Evolutionary conservation across 2,797 vertebrate genomes (phyloP).

Genomic region (Macropus fuliginosus): DNA sequence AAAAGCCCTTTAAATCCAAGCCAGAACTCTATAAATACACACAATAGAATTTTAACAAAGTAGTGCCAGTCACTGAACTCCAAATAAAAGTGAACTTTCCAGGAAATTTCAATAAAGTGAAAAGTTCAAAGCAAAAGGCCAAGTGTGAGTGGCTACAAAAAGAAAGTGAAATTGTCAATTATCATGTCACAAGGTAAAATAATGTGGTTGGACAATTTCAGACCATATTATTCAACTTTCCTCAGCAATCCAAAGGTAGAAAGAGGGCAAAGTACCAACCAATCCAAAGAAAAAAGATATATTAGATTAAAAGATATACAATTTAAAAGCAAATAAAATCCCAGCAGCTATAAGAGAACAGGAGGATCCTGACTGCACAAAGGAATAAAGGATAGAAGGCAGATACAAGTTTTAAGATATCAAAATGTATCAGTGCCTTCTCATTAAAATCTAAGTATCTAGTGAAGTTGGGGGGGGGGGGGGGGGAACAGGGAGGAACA

Average conservation of each 20-base stretch:
- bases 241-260: background rate
- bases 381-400: background rate
- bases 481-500: background rate
- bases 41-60: constrained; percentile 47
- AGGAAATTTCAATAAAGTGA: constrained; percentile 11
- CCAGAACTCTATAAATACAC: background rate
- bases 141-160: constrained; percentile 4
- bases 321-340: background rate
- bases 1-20: constrained; percentile 33
- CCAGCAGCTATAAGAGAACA: background rate
- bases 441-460: background rate
- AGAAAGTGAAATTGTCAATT: constrained; percentile 20
- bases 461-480: background rate
- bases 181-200: background rate
- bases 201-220: background rate
- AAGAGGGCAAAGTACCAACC: background rate
- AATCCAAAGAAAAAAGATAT: background rate
- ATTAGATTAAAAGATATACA: constrained; percentile 10
- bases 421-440: background rate
- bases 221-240: background rate
- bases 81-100: constrained; percentile 7
- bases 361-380: background rate
- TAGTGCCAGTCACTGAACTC: background rate
- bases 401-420: background rate
- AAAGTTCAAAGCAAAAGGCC: constrained; percentile 14